Conservation (phyloP, 2,797 vertebrate genomes). For the Bufotes viridis region DNA sequence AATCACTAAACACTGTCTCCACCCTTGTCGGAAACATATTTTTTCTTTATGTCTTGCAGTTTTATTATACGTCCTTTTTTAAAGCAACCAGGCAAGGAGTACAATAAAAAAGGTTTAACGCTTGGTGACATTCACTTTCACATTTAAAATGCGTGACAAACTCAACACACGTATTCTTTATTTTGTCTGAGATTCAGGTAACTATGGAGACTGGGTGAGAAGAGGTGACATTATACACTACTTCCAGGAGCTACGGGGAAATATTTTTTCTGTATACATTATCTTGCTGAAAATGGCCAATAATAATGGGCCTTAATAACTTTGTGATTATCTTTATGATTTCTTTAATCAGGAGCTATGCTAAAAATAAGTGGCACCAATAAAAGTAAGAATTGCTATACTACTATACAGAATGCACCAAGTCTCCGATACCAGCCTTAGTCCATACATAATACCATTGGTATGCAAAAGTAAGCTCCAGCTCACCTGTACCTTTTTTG, state of each 20-base stretch:
- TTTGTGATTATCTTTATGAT: slow-evolving; percentile 7
- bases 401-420: no score
- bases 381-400: neutral
- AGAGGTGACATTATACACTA: slow-evolving; percentile 24
- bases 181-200: slow-evolving; percentile 48
- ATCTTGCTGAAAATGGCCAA: neutral
- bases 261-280: slow-evolving; percentile 12
- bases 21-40: slow-evolving; percentile 21
- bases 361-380: neutral
- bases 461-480: no score
- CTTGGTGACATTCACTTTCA: slow-evolving; percentile 33
- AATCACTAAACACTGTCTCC: neutral
- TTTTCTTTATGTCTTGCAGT: neutral
- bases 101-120: slow-evolving; percentile 32
- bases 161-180: slow-evolving; percentile 40
- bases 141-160: slow-evolving; percentile 34
- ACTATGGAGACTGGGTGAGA: slow-evolving; percentile 51
- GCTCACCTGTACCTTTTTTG: no score
- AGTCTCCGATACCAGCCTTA: no score
- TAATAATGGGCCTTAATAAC: neutral
- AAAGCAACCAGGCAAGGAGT: neutral
- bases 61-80: slow-evolving; percentile 25
- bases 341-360: neutral
- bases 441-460: no score
- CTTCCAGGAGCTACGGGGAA: slow-evolving; percentile 33